phyloP scores from a whole-genome alignment of 2,113 vertebrate species.

The Dromas ardeola region DNA sequence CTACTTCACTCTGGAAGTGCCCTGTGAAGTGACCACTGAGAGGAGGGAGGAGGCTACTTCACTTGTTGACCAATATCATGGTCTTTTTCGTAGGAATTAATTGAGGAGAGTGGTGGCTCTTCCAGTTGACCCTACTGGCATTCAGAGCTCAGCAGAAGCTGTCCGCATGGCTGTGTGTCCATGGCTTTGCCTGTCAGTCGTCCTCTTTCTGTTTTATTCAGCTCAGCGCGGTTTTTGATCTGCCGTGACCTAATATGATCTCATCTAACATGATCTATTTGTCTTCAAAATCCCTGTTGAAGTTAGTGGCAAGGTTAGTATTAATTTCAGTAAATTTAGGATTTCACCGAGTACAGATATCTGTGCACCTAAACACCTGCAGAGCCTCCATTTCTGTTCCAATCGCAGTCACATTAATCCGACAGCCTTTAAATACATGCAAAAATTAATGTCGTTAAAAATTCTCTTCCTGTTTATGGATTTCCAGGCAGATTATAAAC shows the following conservation, averaged over 20 bases:
- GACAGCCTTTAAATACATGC: background rate
- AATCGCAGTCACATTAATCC: background rate
- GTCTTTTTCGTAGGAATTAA: background rate
- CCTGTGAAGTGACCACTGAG: background rate
- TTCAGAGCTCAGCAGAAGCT: background rate
- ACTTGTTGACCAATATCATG: background rate
- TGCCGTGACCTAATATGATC: background rate
- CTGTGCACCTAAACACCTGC: background rate
- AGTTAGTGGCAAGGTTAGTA: background rate
- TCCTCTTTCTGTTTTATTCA: background rate
- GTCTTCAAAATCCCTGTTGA: background rate
- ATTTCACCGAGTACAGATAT: rapidly evolving
- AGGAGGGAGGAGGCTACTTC: background rate
- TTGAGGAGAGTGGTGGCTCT: background rate
- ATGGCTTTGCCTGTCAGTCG: background rate
- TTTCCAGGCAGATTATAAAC: background rate
- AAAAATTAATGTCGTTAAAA: background rate
- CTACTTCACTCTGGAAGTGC: background rate
- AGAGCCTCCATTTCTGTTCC: background rate
- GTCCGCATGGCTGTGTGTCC: rapidly evolving
- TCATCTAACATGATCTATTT: background rate
- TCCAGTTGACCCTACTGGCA: background rate
- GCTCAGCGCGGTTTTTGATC: background rate
- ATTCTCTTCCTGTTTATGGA: background rate
- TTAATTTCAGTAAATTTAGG: background rate